phyloP scores from a whole-genome alignment of 2,888 invertebrate genomes.

The Ferdinandea cuprea region DNA sequence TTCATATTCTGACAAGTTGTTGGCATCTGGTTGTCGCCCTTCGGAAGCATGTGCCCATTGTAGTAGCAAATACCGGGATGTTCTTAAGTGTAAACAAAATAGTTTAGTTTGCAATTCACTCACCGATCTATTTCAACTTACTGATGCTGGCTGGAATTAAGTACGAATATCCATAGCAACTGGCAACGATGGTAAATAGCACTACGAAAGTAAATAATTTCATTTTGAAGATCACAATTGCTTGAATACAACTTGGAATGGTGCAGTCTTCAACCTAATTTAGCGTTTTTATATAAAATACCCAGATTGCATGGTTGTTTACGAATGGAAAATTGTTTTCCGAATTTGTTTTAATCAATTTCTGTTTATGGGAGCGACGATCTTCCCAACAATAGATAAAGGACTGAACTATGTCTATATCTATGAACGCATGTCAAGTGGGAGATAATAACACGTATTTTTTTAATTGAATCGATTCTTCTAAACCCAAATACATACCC shows the following conservation, averaged over 20 bases:
- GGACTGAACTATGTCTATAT: neutral
- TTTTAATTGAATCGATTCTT: neutral
- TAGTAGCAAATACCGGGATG: constrained; percentile 76
- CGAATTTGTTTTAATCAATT: neutral
- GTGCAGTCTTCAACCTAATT: neutral
- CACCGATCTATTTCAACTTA: constrained; percentile 16
- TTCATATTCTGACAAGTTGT: constrained; percentile 76
- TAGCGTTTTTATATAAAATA: constrained; percentile 19
- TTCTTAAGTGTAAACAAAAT: constrained; percentile 27
- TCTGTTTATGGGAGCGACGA: constrained; percentile 19
- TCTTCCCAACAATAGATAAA: constrained; percentile 4
- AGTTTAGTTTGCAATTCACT: neutral
- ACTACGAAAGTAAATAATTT: constrained; percentile 17
- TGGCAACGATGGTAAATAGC: constrained; percentile 32
- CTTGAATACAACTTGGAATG: constrained; percentile 13
- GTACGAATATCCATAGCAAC: constrained; percentile 57
- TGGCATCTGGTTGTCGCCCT: constrained; percentile 75
- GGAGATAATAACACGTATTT: neutral
- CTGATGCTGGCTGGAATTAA: constrained; percentile 43
- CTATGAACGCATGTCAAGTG: neutral
- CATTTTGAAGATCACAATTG: constrained; percentile 24
- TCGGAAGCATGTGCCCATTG: constrained; percentile 75
- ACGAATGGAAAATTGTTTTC: neutral
- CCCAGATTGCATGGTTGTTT: neutral
- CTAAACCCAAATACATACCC: neutral